Percentiles rank a stretch among this genome's conserved stretches.
Evolutionary conservation across 2,797 vertebrate genomes (phyloP).

Genomic region (Pygocentrus nattereri): DNA sequence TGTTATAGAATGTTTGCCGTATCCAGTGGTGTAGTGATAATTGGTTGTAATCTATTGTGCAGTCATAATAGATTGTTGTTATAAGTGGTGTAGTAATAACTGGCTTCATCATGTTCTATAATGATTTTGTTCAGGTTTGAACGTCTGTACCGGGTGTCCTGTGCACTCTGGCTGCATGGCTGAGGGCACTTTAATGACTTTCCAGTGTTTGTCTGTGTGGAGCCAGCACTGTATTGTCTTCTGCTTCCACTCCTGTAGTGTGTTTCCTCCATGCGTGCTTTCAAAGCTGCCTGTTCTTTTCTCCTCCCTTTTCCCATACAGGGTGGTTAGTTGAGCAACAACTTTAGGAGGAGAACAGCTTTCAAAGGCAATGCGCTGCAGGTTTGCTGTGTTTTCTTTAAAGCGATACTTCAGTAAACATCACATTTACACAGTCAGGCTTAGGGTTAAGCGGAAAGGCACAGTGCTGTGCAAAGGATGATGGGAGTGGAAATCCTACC

Average conservation of each 20-base stretch:
- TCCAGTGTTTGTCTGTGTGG: not conserved
- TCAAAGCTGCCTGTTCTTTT: not conserved
- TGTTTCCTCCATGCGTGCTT: slow-evolving; percentile 25
- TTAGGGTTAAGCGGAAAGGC: too few species aligned
- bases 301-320: not conserved
- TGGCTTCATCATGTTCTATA: too few species aligned
- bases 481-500: not conserved
- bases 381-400: not conserved
- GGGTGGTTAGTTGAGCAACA: not conserved
- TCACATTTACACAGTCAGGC: too few species aligned
- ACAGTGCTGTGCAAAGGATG: not conserved
- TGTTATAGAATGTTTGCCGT: too few species aligned
- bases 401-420: not conserved
- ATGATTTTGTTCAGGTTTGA: not conserved
- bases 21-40: too few species aligned
- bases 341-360: not conserved
- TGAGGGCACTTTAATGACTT: slow-evolving; percentile 14
- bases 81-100: too few species aligned
- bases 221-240: slow-evolving; percentile 24
- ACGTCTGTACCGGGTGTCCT: not conserved
- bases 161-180: not conserved
- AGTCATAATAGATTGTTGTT: too few species aligned
- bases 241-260: slow-evolving; percentile 9
- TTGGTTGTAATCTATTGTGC: too few species aligned
- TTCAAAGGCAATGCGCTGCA: too few species aligned